Base-by-base conservation (phyloP, 30 jellyfish, hydroid and myxozoan species). In the Nemopilema nomurai region DNA sequence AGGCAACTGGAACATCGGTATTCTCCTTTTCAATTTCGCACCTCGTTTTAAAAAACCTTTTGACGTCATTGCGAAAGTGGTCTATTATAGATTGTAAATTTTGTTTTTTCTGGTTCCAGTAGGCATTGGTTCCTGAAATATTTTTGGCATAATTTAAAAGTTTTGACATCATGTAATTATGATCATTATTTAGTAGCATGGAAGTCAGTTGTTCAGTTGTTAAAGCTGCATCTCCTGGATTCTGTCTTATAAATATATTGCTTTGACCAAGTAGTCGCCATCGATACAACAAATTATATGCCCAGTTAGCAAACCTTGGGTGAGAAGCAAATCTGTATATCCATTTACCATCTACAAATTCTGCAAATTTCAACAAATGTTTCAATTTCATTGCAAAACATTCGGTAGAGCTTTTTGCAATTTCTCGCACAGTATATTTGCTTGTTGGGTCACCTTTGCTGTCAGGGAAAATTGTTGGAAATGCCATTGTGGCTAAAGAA, bases 241-340 rank as follows among this genome's bases (percentile, higher is more conserved):
- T 82, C 80, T 82, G 91, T 53, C 50, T 84, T n/a, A 84, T 84
- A 30, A 71, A 84, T 28, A 51, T 71, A 62, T 62, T 28, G 52
- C 92, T 88, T 72, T 84, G 88, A 17, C 76, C 75, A 28, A 84
- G 72, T 19, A 84, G 82, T 73, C 92, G 33, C 64, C 74, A 71
- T 32, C 92, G 81, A 52, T 84, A 84, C 51, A 84, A 79, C 80
- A 79, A 57, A 79, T 79, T 79, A 80, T 79, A 79, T 19, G 89
- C 31, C 89, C 89, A 79, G 74, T 50, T 70, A 9, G 87, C 88
- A 83, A 83, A 83, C 51, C 92, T 71, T 24, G 92, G 92, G 70
- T 83, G 92, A 17, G 80, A 23, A 8, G 92, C 92, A 83, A 83
- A 83, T 62, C 92, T 71, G 70, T 70, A 83, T n/a, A 51, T 8